These are phyloP conservation scores for Linyphia triangularis DNA, from an alignment of 2,888 invertebrate genomes.

Conservation along the genomic window DNA sequence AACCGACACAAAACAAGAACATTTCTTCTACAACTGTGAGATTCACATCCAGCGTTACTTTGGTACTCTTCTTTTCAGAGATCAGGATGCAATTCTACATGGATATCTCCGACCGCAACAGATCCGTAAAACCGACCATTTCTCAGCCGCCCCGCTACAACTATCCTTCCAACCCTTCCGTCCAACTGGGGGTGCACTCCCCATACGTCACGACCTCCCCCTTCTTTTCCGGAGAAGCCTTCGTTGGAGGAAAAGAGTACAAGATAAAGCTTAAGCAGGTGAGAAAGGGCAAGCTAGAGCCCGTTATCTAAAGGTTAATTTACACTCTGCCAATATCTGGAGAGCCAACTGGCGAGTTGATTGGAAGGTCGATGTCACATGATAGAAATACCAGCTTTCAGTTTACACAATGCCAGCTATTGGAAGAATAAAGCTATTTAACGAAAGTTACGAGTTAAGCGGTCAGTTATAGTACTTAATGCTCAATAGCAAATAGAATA, in stretches of 20 bases:
- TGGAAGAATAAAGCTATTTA: no score
- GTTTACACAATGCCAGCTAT: no score
- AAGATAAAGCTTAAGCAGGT: slow-evolving; percentile 48
- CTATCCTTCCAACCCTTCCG: background rate
- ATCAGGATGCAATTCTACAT: slow-evolving; percentile 44
- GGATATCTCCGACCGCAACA: background rate
- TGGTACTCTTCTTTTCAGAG: slow-evolving; percentile 34
- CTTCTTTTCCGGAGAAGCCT: background rate
- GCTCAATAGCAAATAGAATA: no score
- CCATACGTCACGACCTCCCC: slow-evolving; percentile 13
- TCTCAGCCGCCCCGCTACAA: background rate
- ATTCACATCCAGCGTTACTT: background rate
- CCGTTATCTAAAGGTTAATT: no score
- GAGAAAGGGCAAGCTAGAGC: no score
- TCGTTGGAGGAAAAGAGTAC: slow-evolving; percentile 41
- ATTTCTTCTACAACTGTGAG: background rate
- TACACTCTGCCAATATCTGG: no score
- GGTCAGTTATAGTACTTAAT: no score
- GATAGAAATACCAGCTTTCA: no score
- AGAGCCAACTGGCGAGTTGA: no score
- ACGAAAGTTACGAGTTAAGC: no score
- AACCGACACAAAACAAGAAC: background rate
- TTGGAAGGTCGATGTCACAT: no score
- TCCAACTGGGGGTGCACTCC: slow-evolving; percentile 41
- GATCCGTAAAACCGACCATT: no score